Conservation (phyloP, 1,140 invertebrate genomes). For the Drosophila fuyamai region DNA sequence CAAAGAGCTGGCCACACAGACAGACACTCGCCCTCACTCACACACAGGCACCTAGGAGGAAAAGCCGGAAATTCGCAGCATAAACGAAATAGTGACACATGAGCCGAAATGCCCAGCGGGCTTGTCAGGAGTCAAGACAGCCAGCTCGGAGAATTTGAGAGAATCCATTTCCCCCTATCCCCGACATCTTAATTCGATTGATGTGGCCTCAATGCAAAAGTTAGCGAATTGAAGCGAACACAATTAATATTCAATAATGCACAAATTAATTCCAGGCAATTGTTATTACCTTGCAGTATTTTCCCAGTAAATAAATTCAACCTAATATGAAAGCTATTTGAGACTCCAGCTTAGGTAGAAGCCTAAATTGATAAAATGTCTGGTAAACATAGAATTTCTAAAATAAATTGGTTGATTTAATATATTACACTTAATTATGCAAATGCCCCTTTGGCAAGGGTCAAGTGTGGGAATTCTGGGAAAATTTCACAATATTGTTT, state of each 20-base stretch:
- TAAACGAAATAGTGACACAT: constrained; percentile 64
- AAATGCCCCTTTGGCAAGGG: background rate
- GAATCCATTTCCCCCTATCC: background rate
- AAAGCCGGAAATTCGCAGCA: constrained; percentile 57
- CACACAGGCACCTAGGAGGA: constrained; percentile 14
- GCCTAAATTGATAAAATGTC: background rate
- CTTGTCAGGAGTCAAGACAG: constrained; percentile 41
- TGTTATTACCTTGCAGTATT: constrained; percentile 1
- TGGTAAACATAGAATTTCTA: background rate
- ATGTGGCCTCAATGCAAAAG: constrained; percentile 25
- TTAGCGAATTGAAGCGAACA: constrained; percentile 50
- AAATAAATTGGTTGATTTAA: background rate
- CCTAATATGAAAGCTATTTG: constrained; percentile 6
- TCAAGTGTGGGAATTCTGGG: too few species aligned
- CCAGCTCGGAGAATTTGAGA: constrained; percentile 5
- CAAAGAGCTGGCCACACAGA: constrained; percentile 5
- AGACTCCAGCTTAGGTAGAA: background rate
- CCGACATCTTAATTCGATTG: constrained; percentile 39
- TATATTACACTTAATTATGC: background rate
- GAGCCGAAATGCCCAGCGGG: constrained; percentile 34
- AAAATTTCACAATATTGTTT: too few species aligned
- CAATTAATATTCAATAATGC: constrained; percentile 78
- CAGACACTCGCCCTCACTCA: constrained; percentile 1
- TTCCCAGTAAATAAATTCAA: constrained; percentile 31
- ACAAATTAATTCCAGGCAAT: constrained; percentile 39